These are phyloP conservation scores for Blastomussa wellsi DNA, from an alignment of 92 coral and sea anemone genomes.

Conservation along the genomic window DNA sequence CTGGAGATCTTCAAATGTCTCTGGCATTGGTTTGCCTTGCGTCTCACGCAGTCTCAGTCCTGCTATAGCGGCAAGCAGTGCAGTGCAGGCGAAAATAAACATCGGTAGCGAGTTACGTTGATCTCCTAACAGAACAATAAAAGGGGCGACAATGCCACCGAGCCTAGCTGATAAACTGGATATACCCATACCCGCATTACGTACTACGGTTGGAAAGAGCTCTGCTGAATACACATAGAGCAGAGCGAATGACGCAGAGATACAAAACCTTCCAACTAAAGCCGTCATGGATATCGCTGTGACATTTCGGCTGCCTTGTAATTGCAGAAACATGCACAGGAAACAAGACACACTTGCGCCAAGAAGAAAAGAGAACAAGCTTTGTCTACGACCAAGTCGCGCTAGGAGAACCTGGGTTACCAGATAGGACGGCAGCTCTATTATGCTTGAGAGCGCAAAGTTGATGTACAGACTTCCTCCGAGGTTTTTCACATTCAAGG, in stretches of 20 bases:
- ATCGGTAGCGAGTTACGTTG: constrained; percentile 70
- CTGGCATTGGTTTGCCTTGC: constrained; percentile 79
- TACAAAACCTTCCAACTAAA: constrained; percentile 80
- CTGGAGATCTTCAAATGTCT: constrained; percentile 80
- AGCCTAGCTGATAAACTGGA: constrained; percentile 71
- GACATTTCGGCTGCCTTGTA: constrained; percentile 36
- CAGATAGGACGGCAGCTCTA: constrained; percentile 78
- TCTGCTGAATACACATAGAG: constrained; percentile 83
- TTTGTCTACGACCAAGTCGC: constrained; percentile 66
- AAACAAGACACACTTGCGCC: constrained; percentile 72
- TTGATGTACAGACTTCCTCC: constrained; percentile 82
- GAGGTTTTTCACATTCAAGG: constrained; percentile 86
- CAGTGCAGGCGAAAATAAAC: constrained; percentile 74
- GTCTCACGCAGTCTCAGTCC: constrained; percentile 85
- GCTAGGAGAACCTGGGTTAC: constrained; percentile 57
- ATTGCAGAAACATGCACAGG: constrained; percentile 62
- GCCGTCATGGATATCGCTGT: constrained; percentile 60
- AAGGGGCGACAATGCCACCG: constrained; percentile 81
- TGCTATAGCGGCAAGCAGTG: constrained; percentile 65
- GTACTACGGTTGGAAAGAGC: constrained; percentile 87
- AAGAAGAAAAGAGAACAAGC: constrained; percentile 73
- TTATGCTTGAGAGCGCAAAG: constrained; percentile 70
- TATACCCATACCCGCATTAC: constrained; percentile 86
- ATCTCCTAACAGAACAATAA: constrained; percentile 76
- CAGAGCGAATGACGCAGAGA: constrained; percentile 77